phyloP scores from a whole-genome alignment of 1,140 invertebrate genomes.

The Zaprionus taronus region DNA sequence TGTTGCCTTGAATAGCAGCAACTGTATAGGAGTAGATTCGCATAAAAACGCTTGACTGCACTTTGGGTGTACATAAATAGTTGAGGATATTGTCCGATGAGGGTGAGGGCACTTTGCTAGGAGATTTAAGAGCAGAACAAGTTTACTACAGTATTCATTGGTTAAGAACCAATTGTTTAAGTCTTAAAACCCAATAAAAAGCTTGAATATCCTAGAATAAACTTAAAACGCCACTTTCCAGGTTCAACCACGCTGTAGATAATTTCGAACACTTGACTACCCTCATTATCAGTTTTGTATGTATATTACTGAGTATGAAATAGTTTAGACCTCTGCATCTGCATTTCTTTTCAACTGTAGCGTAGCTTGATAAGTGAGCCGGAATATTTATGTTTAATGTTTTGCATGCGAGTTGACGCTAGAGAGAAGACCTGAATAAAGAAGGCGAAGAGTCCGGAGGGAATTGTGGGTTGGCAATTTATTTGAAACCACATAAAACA shows the following conservation, averaged over 20 bases:
- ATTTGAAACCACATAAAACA: slow-evolving; percentile 82
- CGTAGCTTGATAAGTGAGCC: slow-evolving; percentile 24
- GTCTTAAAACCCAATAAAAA: background rate
- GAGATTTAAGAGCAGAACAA: too few relatives aligned
- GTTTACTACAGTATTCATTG: too few relatives aligned
- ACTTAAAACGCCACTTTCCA: background rate
- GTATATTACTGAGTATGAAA: background rate
- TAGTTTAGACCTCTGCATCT: background rate
- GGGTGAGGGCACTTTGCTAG: background rate
- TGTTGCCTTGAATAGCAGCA: slow-evolving; percentile 62
- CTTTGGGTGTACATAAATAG: background rate
- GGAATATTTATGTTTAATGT: slow-evolving; percentile 48
- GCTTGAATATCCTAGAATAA: background rate
- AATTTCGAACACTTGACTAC: background rate
- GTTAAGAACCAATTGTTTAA: too few relatives aligned
- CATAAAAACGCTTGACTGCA: slow-evolving; percentile 3
- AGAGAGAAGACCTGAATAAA: background rate
- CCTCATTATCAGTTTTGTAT: background rate
- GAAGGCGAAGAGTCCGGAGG: slow-evolving; percentile 4
- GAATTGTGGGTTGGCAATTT: slow-evolving; percentile 66
- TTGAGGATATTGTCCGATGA: background rate
- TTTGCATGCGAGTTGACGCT: background rate
- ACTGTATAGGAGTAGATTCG: slow-evolving; percentile 16
- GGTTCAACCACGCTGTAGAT: too few relatives aligned
- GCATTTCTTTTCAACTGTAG: slow-evolving; percentile 8